These are phyloP conservation scores for Lumbricus terrestris DNA, from an alignment of 2,888 invertebrate species.

Conservation along the genomic window DNA sequence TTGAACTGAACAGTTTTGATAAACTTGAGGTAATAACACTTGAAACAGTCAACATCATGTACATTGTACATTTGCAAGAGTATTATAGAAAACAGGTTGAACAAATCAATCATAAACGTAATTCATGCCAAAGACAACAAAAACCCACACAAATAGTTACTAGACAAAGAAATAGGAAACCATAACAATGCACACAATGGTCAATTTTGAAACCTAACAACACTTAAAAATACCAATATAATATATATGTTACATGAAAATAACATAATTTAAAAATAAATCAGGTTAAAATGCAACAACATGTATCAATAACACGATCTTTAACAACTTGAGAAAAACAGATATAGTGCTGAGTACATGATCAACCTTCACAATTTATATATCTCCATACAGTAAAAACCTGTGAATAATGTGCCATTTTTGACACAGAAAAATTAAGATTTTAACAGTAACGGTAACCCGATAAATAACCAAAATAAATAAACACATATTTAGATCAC, in stretches of 20 bases:
- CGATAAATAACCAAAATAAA: neutral
- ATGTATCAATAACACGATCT: neutral
- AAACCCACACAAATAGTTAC: neutral
- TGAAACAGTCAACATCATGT: neutral
- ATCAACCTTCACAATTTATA: neutral
- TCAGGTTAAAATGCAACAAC: neutral
- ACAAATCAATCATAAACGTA: neutral
- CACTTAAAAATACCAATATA: neutral
- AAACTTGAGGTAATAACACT: neutral
- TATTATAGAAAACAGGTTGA: neutral
- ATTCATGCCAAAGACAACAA: neutral
- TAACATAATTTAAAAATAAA: neutral
- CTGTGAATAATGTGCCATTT: constrained; percentile 3
- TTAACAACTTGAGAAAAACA: neutral
- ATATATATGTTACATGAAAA: neutral
- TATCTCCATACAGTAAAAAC: neutral
- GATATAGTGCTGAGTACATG: neutral
- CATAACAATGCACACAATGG: neutral
- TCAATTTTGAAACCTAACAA: neutral
- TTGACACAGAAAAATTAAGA: neutral
- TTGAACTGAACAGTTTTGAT: neutral
- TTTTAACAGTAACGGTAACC: neutral
- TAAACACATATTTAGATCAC: neutral
- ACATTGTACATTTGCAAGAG: neutral
- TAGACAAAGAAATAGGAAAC: neutral